These are phyloP conservation scores for Andricus curvator DNA, from an alignment of 2,888 invertebrate species.

Conservation along the genomic window DNA sequence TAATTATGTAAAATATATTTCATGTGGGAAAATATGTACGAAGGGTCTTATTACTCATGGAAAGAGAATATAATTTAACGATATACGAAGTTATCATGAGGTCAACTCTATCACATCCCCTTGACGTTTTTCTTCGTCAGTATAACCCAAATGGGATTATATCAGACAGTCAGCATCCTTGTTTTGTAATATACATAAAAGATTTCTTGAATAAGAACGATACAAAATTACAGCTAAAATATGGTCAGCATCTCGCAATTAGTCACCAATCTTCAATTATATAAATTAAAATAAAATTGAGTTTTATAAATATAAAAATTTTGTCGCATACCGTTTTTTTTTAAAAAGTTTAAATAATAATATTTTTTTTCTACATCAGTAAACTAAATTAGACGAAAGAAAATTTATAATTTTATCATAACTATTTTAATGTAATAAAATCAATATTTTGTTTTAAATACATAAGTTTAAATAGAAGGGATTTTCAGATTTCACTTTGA, in stretches of 20 bases:
- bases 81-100: conserved; percentile 62
- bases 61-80: conserved; percentile 28
- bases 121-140: conserved; percentile 52
- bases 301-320: no score
- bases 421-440: no score
- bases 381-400: no score
- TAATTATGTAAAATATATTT: neutral
- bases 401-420: no score
- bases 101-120: conserved; percentile 62
- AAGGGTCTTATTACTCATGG: neutral
- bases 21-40: neutral
- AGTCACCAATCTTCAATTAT: neutral
- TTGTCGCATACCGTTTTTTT: no score
- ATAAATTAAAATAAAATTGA: no score
- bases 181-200: conserved; percentile 30
- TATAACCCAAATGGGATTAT: conserved; percentile 33
- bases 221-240: neutral
- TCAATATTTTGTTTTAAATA: no score
- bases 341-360: no score
- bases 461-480: no score
- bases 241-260: neutral
- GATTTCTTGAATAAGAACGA: neutral
- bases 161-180: conserved; percentile 31
- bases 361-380: no score
- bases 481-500: no score